Evolutionary conservation across 1,140 invertebrate genomes (phyloP), one percentile per base, ranked within the genome.

Genomic region (Drosophila leontia): DNA sequence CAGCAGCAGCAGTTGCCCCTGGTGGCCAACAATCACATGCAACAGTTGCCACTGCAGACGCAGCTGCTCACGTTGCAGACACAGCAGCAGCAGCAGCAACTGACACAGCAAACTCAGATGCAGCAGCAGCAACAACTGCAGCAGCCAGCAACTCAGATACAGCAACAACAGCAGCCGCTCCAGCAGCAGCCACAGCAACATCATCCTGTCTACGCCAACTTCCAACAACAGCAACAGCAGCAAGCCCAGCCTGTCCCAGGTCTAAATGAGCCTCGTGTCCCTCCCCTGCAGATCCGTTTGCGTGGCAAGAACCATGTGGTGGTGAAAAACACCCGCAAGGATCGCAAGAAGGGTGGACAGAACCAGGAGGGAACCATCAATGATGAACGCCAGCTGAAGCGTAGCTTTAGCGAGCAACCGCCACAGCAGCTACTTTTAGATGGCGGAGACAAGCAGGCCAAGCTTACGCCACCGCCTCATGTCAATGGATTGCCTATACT

Each of bases 211-310:
- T 84, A 64, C 45, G 75, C 64, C 23, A 91, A 74, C 59, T 77
- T 78, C 79, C 78, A 78, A 55, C 80, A 65, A 26, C 75, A 75
- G 34, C 82, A n/a, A n/a, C n/a, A 78, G 15, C 56, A 64, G 17
- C 67, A 90, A 19, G 93, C 93, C 39, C 84, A 78, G 59, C 51
- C 45, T 29, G 67, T 59, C 4, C 71, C 61, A 15, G 92, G 93
- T 3, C 94, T 94, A 2, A 95, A 95, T 65, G 97, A 97, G 82
- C 95, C 96, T 2, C 94, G 97, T 64, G 97, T 98, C 19, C 97
- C 97, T 26, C 97, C 97, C 3, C 93, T 98, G 82, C 97, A 98
- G 91, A 98, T 98, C 82, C 97, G 97, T 56, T 93, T 98, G 51
- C 94, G 97, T 71, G 97, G 97, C 9, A 94, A 96, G 48, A 97